A percentile compares a stretch with the other conserved stretches of the same genome.
Conservation (phyloP, 2,888 invertebrate genomes). For the Lithosia quadra region DNA sequence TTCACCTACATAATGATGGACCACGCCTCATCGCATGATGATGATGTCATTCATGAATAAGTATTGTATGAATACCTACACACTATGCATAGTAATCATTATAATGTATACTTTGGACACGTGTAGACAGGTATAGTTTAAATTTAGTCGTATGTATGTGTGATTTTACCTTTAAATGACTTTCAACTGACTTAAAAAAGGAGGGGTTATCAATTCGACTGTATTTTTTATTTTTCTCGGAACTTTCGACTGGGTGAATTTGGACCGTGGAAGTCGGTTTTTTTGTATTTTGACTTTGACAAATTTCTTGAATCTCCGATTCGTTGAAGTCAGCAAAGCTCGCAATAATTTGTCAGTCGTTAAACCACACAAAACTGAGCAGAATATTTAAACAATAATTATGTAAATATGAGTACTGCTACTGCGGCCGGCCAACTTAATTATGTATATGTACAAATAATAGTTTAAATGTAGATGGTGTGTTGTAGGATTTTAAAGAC, state of each 20-base stretch:
- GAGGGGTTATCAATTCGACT: too few relatives aligned
- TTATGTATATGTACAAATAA: neutral
- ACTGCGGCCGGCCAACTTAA: conserved; percentile 4
- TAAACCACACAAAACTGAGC: conserved; percentile 1
- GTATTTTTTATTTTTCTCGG: too few relatives aligned
- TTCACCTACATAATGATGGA: conserved; percentile 28
- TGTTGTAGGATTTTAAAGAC: conserved; percentile 1
- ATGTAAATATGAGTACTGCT: conserved; percentile 4
- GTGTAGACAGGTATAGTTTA: conserved; percentile 25
- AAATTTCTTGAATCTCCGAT: too few relatives aligned
- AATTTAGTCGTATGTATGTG: neutral
- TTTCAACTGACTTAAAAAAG: too few relatives aligned
- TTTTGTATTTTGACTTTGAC: too few relatives aligned
- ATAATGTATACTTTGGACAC: conserved; percentile 28
- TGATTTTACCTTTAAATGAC: neutral
- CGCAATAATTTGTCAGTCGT: neutral
- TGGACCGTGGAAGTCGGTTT: too few relatives aligned
- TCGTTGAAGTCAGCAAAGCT: neutral
- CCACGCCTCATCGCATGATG: conserved; percentile 44
- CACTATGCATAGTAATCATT: conserved; percentile 45
- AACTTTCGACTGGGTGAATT: too few relatives aligned
- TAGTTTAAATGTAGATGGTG: neutral
- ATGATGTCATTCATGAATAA: conserved; percentile 49
- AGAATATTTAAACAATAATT: conserved; percentile 2
- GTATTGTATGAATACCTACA: conserved; percentile 23